These are phyloP conservation scores for Escarpia spicata DNA, from an alignment of 2,888 invertebrate species.

Conservation along the genomic window DNA sequence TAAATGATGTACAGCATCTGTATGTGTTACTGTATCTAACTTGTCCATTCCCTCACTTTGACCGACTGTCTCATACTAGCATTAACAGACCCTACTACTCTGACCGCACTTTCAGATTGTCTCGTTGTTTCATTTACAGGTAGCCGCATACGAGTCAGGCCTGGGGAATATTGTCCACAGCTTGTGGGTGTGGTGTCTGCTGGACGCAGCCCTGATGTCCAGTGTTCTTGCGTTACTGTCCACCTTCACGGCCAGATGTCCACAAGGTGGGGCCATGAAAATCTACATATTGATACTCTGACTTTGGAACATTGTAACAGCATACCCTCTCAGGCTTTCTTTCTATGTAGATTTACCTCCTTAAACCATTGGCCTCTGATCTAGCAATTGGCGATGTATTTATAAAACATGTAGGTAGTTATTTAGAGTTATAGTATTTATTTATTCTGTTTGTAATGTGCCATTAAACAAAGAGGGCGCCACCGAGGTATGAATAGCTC, in stretches of 20 bases:
- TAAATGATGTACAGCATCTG: too few relatives aligned
- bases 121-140: constrained; percentile 41
- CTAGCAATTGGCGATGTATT: not conserved
- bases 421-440: not conserved
- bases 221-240: constrained; percentile 51
- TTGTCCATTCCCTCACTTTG: too few relatives aligned
- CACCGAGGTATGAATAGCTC: too few relatives aligned
- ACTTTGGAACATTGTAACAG: too few relatives aligned
- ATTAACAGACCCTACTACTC: too few relatives aligned
- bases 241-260: constrained; percentile 56
- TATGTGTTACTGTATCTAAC: too few relatives aligned
- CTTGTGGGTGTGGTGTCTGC: constrained; percentile 60
- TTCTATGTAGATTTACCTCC: too few relatives aligned
- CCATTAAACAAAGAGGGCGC: too few relatives aligned
- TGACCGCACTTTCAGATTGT: not conserved
- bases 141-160: constrained; percentile 56
- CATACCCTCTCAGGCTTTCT: too few relatives aligned
- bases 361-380: too few relatives aligned
- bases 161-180: constrained; percentile 52
- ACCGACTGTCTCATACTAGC: too few relatives aligned
- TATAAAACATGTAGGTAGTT: not conserved
- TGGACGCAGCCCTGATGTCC: constrained; percentile 52
- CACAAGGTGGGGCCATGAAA: constrained; percentile 49
- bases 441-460: too few relatives aligned
- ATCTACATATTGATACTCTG: not conserved